phyloP scores from a whole-genome alignment of 2,797 vertebrate species.

The Thunnus albacares region DNA sequence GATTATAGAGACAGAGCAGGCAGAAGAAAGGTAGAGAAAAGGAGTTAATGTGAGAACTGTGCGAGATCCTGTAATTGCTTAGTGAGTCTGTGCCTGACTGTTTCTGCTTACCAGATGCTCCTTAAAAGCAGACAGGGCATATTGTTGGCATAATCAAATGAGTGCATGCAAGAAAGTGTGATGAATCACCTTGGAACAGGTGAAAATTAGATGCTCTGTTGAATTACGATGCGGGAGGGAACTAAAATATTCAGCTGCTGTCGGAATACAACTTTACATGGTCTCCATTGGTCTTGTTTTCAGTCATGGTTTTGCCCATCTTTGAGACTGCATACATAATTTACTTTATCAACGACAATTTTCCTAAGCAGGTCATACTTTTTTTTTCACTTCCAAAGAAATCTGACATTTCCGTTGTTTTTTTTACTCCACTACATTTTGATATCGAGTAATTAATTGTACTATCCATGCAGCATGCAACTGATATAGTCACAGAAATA shows the following conservation, averaged over 20 bases:
- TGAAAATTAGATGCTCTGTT: slow-evolving; percentile 53
- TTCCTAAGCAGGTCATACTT: background rate
- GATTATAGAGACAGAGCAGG: background rate
- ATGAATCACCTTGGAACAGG: slow-evolving; percentile 62
- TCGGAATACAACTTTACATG: slow-evolving; percentile 17
- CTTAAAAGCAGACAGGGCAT: slow-evolving; percentile 35
- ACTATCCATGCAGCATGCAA: background rate
- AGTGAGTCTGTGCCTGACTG: slow-evolving; percentile 34
- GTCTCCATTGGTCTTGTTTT: slow-evolving; percentile 7
- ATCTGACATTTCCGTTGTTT: background rate
- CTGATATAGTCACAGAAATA: background rate
- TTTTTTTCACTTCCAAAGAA: background rate
- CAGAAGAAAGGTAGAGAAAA: background rate
- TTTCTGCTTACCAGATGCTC: slow-evolving; percentile 34
- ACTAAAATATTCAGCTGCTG: slow-evolving; percentile 41
- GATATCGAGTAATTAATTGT: background rate
- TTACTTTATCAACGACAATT: slow-evolving; percentile 11
- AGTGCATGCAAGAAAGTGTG: slow-evolving; percentile 41
- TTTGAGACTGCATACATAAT: background rate
- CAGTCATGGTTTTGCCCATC: slow-evolving; percentile 8
- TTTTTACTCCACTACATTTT: background rate
- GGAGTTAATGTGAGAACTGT: slow-evolving; percentile 18
- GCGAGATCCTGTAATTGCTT: slow-evolving; percentile 49
- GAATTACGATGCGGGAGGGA: slow-evolving; percentile 38
- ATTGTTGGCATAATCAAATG: slow-evolving; percentile 55